Evolutionary conservation across 2,888 invertebrate species (phyloP), one percentile per base, ranked within the genome.

Genomic region (Papilio protenor): DNA sequence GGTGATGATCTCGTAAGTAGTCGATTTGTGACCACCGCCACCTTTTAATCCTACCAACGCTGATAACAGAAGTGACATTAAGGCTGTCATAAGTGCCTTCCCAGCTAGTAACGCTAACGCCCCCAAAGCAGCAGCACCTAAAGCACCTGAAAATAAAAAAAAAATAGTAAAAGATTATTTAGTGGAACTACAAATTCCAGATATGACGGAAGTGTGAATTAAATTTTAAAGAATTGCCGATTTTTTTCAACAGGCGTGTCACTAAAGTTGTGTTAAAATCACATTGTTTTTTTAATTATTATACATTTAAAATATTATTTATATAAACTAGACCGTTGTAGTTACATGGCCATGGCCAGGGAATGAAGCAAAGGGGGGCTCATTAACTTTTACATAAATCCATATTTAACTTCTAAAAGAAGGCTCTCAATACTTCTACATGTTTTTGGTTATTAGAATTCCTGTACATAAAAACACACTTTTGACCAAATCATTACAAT

Each of bases 1-100:
- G 75, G 97, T 96, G 78, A 98, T 96, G 87, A 98, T 97, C 91
- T 98, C 98, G 88, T 98, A 98, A 0, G 97, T 97, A 0, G 97
- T 97, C 27, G 96, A 95, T 82, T 96, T 96, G 81, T 96, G 96
- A 18, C 97, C 96, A 0, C 96, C 96, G 10, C 95, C 90, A 5
- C 96, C 96, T 85, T 97, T 97, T n/a, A 98, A 91, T 0, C 97
- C 97, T 14, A 97, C 95, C 23, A 97, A 95, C 0, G 97, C 97
- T 0, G 97, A 97, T 0, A 98, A 91, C 81, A 97, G 96, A 6
- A 98, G 92, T 0, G 98, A 97, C 95, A 98, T 96, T 0, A 98
- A 89, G 0, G 97, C 97, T 0, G 97, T 96, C 96, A 98, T 97
- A 14, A 98, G 87, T 2, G 98, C 98, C 88, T 98, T 98, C n/a